These are phyloP conservation scores for Agapornis roseicollis DNA, from an alignment of 2,113 vertebrate genomes.

Conservation along the genomic window DNA sequence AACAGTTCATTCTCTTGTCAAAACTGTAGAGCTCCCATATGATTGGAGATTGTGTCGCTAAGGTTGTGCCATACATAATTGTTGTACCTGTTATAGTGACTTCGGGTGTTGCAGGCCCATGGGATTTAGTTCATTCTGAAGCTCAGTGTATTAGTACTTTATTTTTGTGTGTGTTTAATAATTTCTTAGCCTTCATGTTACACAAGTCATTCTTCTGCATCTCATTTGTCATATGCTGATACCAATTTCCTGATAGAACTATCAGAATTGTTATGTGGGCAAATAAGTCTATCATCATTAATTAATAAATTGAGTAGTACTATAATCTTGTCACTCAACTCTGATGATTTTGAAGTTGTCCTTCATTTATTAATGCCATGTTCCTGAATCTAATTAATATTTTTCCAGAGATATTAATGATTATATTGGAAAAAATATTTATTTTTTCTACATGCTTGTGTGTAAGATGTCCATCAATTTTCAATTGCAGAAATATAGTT, in stretches of 20 bases:
- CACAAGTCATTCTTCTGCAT: neutral
- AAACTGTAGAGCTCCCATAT: slow-evolving; percentile 16
- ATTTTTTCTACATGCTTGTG: neutral
- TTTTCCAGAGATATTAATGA: neutral
- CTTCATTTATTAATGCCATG: neutral
- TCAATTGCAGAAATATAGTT: neutral
- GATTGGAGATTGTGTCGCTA: slow-evolving; percentile 1
- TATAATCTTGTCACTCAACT: neutral
- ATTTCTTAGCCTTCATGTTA: neutral
- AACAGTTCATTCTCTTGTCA: slow-evolving; percentile 23
- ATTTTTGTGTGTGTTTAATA: neutral
- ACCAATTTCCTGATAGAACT: neutral
- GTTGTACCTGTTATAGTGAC: slow-evolving; percentile 15
- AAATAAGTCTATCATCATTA: neutral
- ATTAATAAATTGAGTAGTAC: neutral
- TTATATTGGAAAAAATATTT: neutral
- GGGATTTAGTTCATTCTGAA: neutral
- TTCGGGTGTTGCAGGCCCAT: neutral
- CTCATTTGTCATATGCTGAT: neutral
- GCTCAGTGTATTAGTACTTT: neutral
- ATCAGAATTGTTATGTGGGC: neutral
- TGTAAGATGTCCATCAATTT: neutral
- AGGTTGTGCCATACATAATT: slow-evolving; percentile 29
- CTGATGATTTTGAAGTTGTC: neutral
- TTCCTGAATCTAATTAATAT: neutral